Conservation (phyloP, 37 sponge, comb jelly and placozoan genomes). For the Halichondria panicea region DNA sequence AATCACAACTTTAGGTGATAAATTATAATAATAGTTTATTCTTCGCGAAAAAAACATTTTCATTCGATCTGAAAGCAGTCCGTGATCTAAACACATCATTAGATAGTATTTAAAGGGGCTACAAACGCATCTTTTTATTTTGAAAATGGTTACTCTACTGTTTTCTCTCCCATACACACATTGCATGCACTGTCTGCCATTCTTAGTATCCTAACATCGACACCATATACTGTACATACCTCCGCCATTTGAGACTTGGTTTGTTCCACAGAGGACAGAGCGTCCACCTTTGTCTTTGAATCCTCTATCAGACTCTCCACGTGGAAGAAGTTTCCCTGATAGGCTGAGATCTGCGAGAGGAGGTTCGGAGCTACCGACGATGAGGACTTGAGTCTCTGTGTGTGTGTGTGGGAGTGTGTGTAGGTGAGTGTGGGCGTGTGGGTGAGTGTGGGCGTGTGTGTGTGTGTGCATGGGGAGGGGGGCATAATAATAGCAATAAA, state of each 20-base stretch:
- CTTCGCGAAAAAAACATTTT: too few relatives aligned
- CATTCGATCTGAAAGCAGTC: too few relatives aligned
- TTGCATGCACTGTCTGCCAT: too few relatives aligned
- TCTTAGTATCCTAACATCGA: too few relatives aligned
- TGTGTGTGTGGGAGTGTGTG: not conserved
- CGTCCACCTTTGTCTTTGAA: slow-evolving; percentile 42
- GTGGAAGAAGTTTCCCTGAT: slow-evolving; percentile 73
- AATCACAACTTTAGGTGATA: too few relatives aligned
- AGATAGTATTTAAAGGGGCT: too few relatives aligned
- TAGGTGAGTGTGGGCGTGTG: not conserved
- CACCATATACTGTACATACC: slow-evolving; percentile 16
- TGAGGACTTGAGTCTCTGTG: slow-evolving; percentile 24
- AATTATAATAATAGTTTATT: too few relatives aligned
- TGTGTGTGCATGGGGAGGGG: not conserved
- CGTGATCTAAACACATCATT: too few relatives aligned
- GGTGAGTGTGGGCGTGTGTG: slow-evolving; percentile 2
- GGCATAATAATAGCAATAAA: not conserved
- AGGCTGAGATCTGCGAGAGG: slow-evolving; percentile 61
- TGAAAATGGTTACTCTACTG: too few relatives aligned
- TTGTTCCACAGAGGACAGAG: slow-evolving; percentile 23
- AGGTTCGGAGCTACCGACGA: slow-evolving; percentile 15
- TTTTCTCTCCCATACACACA: too few relatives aligned
- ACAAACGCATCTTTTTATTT: too few relatives aligned
- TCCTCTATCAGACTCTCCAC: slow-evolving; percentile 67
- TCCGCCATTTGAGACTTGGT: slow-evolving; percentile 45